Evolutionary conservation across 2,888 invertebrate species (phyloP).

Genomic region (Opisthograptis luteolata): DNA sequence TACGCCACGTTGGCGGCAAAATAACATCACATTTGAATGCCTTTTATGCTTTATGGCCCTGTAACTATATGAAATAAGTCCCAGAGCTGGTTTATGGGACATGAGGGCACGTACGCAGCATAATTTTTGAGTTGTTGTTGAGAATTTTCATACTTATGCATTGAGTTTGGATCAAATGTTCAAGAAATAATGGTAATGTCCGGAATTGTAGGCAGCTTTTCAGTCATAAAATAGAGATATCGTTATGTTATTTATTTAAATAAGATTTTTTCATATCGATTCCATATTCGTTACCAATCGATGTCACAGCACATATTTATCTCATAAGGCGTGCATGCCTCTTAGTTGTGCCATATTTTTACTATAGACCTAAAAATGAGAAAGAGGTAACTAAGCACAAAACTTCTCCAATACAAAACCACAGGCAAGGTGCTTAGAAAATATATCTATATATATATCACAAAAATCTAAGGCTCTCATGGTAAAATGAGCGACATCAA

Average conservation of each 20-base stretch:
- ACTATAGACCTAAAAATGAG: too few species aligned
- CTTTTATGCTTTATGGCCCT: conserved; percentile 82
- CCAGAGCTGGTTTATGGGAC: conserved; percentile 76
- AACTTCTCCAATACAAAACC: too few species aligned
- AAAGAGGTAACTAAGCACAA: too few species aligned
- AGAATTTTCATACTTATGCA: conserved; percentile 45
- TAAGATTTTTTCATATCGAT: too few species aligned
- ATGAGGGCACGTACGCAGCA: conserved; percentile 76
- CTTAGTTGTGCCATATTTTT: too few species aligned
- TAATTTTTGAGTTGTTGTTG: conserved; percentile 77
- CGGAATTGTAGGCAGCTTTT: background rate
- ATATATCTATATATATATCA: background rate
- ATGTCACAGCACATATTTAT: too few species aligned
- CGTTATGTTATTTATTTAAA: too few species aligned
- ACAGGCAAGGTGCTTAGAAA: background rate
- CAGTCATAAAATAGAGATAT: background rate
- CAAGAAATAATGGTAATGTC: conserved; percentile 4
- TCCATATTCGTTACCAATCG: too few species aligned
- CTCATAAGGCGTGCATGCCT: too few species aligned
- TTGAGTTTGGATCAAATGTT: conserved; percentile 28
- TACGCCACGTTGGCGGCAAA: conserved; percentile 84
- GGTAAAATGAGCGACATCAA: conserved; percentile 14
- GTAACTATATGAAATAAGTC: conserved; percentile 82
- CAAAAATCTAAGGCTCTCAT: background rate
- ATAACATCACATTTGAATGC: conserved; percentile 85